Percentiles rank a stretch among this genome's conserved stretches.
Conservation (phyloP, 2,113 vertebrate genomes). For the Coregonus clupeaformis region DNA sequence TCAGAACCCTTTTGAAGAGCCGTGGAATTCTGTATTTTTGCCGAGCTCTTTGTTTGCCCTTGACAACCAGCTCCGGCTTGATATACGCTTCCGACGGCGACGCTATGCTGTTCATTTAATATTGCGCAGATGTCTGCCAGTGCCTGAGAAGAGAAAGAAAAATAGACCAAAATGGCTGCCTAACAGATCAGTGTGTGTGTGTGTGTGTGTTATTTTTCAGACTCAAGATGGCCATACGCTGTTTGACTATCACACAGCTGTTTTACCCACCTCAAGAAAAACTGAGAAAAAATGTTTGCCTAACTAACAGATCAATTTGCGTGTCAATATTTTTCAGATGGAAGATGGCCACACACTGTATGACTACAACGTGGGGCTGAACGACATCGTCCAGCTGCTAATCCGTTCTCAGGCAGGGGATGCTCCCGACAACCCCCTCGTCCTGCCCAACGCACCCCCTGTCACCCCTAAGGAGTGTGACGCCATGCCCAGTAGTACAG, state of each 20-base stretch:
- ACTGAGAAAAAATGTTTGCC: neutral
- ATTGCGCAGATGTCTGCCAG: neutral
- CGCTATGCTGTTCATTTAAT: constrained; percentile 28
- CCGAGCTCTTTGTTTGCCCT: constrained; percentile 50
- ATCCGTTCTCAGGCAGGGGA: constrained; percentile 87
- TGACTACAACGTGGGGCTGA: constrained; percentile 97
- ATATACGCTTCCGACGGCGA: constrained; percentile 28
- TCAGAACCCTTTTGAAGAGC: neutral
- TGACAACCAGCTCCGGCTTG: constrained; percentile 32
- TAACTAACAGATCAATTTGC: neutral
- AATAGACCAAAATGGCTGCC: neutral
- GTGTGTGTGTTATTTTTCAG: neutral
- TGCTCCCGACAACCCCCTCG: constrained; percentile 70
- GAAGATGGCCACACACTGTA: constrained; percentile 98
- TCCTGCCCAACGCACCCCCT: constrained; percentile 24
- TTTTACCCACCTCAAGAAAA: neutral
- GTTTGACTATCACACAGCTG: constrained; percentile 80
- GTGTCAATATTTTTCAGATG: constrained; percentile 73
- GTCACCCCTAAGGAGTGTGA: constrained; percentile 23
- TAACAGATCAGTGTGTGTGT: neutral
- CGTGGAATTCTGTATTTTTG: constrained; percentile 27
- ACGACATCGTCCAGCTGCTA: constrained; percentile 96
- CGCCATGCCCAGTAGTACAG: constrained; percentile 43
- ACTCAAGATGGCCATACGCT: constrained; percentile 96
- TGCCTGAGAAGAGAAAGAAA: neutral